phyloP scores from a whole-genome alignment of 1,140 invertebrate species.

The Lepidurus apus region DNA sequence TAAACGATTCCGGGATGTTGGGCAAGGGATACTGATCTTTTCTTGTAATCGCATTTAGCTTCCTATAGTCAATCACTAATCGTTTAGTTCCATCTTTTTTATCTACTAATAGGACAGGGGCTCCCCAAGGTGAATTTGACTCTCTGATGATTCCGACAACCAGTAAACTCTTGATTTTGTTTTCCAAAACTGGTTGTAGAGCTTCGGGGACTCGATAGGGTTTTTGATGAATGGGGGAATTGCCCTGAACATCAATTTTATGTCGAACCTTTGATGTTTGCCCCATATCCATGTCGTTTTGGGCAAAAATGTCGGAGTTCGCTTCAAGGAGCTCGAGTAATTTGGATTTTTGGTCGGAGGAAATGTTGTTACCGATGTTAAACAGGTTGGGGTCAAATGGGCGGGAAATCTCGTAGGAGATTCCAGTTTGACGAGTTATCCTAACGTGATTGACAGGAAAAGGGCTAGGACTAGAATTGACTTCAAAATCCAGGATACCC shows the following conservation, averaged over 20 bases:
- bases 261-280: background rate
- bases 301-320: no score
- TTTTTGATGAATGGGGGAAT: background rate
- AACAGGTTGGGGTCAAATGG: background rate
- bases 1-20: no score
- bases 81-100: conserved; percentile 35
- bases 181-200: background rate
- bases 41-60: conserved; percentile 44
- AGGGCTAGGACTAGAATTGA: background rate
- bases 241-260: background rate
- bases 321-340: no score
- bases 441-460: background rate
- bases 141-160: conserved; percentile 8
- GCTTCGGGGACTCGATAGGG: background rate
- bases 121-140: background rate
- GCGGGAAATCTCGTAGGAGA: background rate
- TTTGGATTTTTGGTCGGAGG: background rate
- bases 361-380: background rate
- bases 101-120: background rate
- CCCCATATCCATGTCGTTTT: no score
- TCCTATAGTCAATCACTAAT: conserved; percentile 46
- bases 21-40: no score
- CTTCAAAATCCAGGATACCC: background rate
- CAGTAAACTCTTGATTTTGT: conserved; percentile 35
- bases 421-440: background rate